Base-by-base conservation (phyloP, 2,797 vertebrate genomes). In the Bradypodion pumilum region DNA sequence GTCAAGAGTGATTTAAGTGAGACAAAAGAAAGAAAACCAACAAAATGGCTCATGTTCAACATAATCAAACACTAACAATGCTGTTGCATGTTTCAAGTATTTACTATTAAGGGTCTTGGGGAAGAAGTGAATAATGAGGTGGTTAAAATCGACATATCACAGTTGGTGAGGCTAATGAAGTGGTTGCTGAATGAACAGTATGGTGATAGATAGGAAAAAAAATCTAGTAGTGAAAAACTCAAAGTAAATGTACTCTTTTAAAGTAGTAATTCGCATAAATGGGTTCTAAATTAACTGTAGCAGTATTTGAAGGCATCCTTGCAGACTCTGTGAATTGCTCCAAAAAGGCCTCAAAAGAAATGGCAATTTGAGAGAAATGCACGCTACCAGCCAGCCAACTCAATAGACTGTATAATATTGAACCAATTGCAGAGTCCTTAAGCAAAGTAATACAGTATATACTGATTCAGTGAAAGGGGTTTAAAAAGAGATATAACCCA, bases 11-110 rank as follows among this genome's bases (percentile, higher is more conserved):
- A 82, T 37, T 62, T 78, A 44, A 89, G 76, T n/a, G 13, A 4
- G 5, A 81, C 52, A 79, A 88, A 91, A 83, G 15, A 85, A 85
- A 81, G 19, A 10, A 2, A 0, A 65, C 63, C 29, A 89, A 49
- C 77, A 87, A 90, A n/a, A 7, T 0, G 0, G 21, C 72, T 19
- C 0, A 0, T 56, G 83, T 90, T 75, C 56, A 75, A 52, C 0
- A 6, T 13, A 19, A 75, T 81, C 27, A 60, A 66, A 78, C 12
- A 46, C 1, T 62, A 63, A 3, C 72, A 89, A 83, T 65, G n/a
- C n/a, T 0, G 0, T 60, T 19, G 74, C 40, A 60, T 76, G 75
- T 84, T 87, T 84, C 29, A 35, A 32, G 62, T 83, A 2, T 76
- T 86, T 46, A 44, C 59, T 49, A 73, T 66, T 78, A 86, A 74